Evolutionary conservation across 2,113 vertebrate species (phyloP), one percentile per base, ranked within the genome.

Genomic region (Bos javanicus): DNA sequence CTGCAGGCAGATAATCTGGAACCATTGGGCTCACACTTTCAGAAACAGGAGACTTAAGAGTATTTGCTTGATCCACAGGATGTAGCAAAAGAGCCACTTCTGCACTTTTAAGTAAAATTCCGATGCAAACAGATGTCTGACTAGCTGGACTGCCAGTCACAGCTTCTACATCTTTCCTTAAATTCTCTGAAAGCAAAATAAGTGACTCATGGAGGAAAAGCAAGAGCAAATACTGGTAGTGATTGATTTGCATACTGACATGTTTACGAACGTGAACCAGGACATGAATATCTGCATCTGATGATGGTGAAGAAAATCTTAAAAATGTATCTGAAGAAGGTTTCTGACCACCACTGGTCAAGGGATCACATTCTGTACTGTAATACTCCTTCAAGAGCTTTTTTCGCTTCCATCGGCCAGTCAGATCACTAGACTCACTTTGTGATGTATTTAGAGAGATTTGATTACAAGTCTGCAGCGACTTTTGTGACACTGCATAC

Each of bases 311-410:
- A 78, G 98, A 95, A 87, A 98, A 97, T 87, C 98, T 94, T 33
- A 98, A 96, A 64, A 98, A 98, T 6, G 98, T 93, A 39, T 99
- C 99, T 57, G 99, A 96, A 12, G 98, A 98, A 12, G 98, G 98
- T 91, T 99, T 99, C 87, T 98, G 99, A 81, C 99, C 98, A 76
- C 99, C 99, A 54, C 99, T 99, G 84, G 43, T 97, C 3, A 98
- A 10, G 11, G 98, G 97, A 28, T 99, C 98, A 0, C 93, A 96
- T 25, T 99, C 99, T 2, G 98, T 98, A 95, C 99, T 99, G 89
- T 99, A 99, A 98, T 99, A 99, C 60, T 99, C 99, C 98, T 99
- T 99, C 12, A 99, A 95, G 80, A 99, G 99, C 57, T 99, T 99
- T 96, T 99, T 99, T 95, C 99, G 99, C 97, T 99, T 99, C 91